These are phyloP conservation scores for Scaptomyza cyrtandrae DNA, from an alignment of 2,888 invertebrate genomes.

Conservation along the genomic window DNA sequence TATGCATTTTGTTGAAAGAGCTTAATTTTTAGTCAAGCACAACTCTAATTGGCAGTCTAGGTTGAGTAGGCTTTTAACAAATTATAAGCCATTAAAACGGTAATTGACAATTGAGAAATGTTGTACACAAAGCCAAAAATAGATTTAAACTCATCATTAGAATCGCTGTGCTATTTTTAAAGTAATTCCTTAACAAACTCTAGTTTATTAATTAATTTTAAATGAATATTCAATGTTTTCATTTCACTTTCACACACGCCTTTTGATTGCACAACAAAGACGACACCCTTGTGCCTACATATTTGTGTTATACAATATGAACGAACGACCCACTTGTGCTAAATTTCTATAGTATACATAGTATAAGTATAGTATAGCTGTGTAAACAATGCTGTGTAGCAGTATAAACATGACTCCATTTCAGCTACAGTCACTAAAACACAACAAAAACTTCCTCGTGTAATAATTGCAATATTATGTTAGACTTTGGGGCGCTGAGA, in stretches of 20 bases:
- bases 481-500: conserved; percentile 36
- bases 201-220: background rate
- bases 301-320: conserved; percentile 42
- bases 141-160: too few relatives aligned
- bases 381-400: conserved; percentile 21
- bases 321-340: conserved; percentile 45
- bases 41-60: conserved; percentile 5
- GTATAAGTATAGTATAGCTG: background rate
- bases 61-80: too few relatives aligned
- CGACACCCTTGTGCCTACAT: background rate
- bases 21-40: background rate
- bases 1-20: background rate
- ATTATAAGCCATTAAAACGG: background rate
- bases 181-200: too few relatives aligned
- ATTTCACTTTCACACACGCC: background rate
- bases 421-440: background rate
- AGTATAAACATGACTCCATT: conserved; percentile 14
- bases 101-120: background rate
- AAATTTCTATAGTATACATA: conserved; percentile 4
- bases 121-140: background rate
- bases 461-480: conserved; percentile 64
- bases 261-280: background rate
- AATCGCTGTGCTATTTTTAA: background rate
- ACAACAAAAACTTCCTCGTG: conserved; percentile 43
- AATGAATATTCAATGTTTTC: background rate